These are phyloP conservation scores for Poecilia gillii DNA, from an alignment of 2,797 vertebrate genomes.

Conservation along the genomic window DNA sequence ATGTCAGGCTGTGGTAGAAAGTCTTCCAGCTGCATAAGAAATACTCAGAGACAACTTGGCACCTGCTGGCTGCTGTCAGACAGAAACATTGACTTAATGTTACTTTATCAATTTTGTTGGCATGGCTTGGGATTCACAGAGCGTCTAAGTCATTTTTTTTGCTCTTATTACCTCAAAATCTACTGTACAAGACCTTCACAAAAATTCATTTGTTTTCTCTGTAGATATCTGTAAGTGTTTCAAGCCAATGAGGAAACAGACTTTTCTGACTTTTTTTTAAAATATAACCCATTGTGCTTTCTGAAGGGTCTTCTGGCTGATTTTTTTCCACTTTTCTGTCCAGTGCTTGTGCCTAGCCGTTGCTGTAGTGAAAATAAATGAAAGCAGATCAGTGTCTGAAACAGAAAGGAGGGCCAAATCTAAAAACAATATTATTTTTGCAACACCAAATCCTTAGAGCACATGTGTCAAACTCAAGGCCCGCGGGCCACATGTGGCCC, in stretches of 20 bases:
- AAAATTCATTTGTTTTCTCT: background rate
- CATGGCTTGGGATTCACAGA: conserved; percentile 35
- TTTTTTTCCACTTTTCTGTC: background rate
- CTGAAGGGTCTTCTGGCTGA: background rate
- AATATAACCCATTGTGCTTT: background rate
- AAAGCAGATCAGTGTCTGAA: background rate
- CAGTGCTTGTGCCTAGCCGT: background rate
- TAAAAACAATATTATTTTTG: background rate
- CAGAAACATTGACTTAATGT: conserved; percentile 39
- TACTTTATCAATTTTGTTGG: conserved; percentile 32
- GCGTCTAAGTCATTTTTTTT: conserved; percentile 13
- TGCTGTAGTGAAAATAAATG: background rate
- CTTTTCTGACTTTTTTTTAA: no score
- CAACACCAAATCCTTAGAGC: background rate
- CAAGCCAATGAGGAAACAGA: background rate
- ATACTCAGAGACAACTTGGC: conserved; percentile 16
- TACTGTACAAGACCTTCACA: background rate
- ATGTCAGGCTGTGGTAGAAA: conserved; percentile 41
- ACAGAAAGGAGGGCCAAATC: background rate
- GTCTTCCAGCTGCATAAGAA: conserved; percentile 21
- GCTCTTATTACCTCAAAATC: background rate
- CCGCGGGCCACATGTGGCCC: no score
- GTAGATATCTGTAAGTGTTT: background rate
- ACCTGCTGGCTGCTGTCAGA: conserved; percentile 34
- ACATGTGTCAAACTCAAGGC: no score